A percentile compares a stretch with the other conserved stretches of the same genome.
phyloP scores from a whole-genome alignment of 2,113 vertebrate species.

The Ceyx margarethae region DNA sequence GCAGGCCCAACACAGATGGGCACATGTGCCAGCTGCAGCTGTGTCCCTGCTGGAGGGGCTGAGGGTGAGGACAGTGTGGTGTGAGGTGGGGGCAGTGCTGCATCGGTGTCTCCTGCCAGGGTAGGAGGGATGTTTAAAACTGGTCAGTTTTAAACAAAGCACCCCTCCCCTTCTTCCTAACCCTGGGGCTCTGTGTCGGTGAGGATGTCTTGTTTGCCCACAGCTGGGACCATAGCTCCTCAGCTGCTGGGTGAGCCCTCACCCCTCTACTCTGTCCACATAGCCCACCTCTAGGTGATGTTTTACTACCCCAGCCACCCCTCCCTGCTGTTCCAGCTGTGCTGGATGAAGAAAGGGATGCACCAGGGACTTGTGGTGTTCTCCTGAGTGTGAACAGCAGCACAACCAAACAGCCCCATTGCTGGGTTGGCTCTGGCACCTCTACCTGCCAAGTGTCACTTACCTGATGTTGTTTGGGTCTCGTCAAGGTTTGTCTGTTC shows the following conservation, averaged over 20 bases:
- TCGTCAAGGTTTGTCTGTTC: neutral
- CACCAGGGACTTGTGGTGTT: neutral
- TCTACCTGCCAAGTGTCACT: no score
- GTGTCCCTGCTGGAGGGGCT: neutral
- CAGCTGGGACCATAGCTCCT: neutral
- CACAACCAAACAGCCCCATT: no score
- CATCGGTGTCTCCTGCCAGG: neutral
- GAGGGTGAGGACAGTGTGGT: no score
- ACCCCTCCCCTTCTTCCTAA: neutral
- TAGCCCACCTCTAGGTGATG: neutral
- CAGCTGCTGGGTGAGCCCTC: no score
- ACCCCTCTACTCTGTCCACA: neutral
- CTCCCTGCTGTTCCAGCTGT: neutral
- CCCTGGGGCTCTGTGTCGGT: neutral
- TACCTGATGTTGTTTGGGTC: neutral
- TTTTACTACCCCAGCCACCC: neutral
- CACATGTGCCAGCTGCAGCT: neutral
- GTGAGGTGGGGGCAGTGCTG: neutral
- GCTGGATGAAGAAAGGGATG: neutral
- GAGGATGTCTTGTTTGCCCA: neutral
- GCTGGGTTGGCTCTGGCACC: neutral
- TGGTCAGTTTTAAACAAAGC: neutral
- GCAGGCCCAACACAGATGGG: no score
- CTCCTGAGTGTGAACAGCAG: neutral
- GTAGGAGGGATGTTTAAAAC: no score